Base-by-base conservation (phyloP, 2,113 vertebrate species). In the Pedionomus torquatus region DNA sequence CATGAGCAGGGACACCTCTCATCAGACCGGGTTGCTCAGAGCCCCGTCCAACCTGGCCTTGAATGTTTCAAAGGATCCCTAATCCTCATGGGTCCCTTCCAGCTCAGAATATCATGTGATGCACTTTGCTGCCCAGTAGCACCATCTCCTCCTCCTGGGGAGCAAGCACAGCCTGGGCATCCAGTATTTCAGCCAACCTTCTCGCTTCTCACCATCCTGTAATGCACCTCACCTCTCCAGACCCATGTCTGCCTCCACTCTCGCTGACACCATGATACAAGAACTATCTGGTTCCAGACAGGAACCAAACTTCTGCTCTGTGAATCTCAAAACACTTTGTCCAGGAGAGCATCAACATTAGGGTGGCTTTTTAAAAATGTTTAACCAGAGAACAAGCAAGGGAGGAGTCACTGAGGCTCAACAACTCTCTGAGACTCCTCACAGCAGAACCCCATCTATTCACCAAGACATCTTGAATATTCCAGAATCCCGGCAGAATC, bases 141-240 rank as follows among this genome's bases (percentile, higher is more conserved):
- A 12, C 10, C 79, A 17, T 7, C 78, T 25, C 1, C 37, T 25
- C 13, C 54, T 60, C 13, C 2, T 3, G 4, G 12, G 57, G 58
- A 43, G 37, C 17, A 25, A 11, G 11, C 35, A 8, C 13, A 35
- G 51, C 14, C 23, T 2, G 17, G 37, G 21, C 23, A 70, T 24
- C 15, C 1, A 5, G 46, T 48, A 26, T 41, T 39, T 35, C 0
- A 43, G 39, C 33, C 2, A 0, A 16, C 16, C 0, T 44, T 33
- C 61, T 24, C 39, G 4, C 39, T 33, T 21, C 21, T 21, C 79
- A 35, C 33, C 0, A 1, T 23, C 64, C 72, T 2, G 30, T 48
- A 16, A 18, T 10, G 13, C 65, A 19, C 24, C 41, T 58, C 17
- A 7, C 23, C 49, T 14, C 44, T 41, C 49, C 30, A 2, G 0